These are phyloP conservation scores for Agonopterix alstromeriana DNA, from an alignment of 2,888 invertebrate species.

Conservation along the genomic window DNA sequence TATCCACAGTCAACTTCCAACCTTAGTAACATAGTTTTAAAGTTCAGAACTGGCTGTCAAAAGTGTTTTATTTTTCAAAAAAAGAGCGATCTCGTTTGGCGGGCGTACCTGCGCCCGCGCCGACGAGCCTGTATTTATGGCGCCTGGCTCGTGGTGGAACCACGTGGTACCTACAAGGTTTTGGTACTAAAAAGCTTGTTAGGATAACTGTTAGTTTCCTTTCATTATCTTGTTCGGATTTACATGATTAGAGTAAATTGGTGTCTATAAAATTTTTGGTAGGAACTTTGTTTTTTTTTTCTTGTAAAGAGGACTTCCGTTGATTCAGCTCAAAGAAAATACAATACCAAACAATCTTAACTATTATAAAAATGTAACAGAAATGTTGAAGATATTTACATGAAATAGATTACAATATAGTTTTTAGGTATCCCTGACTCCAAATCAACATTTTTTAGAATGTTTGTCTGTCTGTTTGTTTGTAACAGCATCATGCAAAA, in stretches of 20 bases:
- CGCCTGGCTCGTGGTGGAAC: conserved; percentile 54
- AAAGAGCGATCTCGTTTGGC: conserved; percentile 71
- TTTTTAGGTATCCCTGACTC: too few relatives aligned
- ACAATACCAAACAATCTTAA: too few relatives aligned
- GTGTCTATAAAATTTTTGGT: conserved; percentile 17
- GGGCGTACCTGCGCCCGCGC: conserved; percentile 72
- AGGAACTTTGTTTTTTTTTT: conserved; percentile 11
- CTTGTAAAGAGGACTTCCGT: conserved; percentile 14
- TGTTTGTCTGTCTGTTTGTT: too few relatives aligned
- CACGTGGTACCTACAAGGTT: conserved; percentile 49
- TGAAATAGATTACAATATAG: too few relatives aligned
- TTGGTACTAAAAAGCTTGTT: conserved; percentile 64
- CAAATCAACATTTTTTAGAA: too few relatives aligned
- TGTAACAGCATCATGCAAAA: too few relatives aligned
- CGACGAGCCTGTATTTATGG: conserved; percentile 74
- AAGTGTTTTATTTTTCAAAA: conserved; percentile 45
- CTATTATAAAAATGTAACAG: too few relatives aligned
- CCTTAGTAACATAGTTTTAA: conserved; percentile 12
- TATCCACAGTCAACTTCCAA: background rate
- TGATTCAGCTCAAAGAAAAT: background rate
- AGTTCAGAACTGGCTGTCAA: conserved; percentile 26
- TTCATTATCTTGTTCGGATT: conserved; percentile 44
- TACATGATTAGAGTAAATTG: conserved; percentile 26
- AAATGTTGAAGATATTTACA: too few relatives aligned
- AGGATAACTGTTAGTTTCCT: conserved; percentile 63